Percentiles rank a stretch among this genome's conserved stretches.
Conservation (phyloP, 2,888 invertebrate species). For the Heliconius ismenius region DNA sequence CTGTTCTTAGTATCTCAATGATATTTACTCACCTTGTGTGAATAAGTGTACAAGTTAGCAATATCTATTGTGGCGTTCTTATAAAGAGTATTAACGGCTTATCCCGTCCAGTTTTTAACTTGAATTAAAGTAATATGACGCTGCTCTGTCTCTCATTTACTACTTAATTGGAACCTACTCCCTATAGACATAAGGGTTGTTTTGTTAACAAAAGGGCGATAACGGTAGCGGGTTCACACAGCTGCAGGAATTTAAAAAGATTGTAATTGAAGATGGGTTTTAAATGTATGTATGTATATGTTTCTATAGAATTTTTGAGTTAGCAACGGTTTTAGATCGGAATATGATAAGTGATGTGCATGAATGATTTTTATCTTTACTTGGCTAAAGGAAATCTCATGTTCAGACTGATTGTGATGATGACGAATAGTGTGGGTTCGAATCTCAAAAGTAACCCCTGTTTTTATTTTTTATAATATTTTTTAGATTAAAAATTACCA, state of each 20-base stretch:
- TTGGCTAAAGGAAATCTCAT: neutral
- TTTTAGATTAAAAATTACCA: neutral
- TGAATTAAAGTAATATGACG: conserved; percentile 38
- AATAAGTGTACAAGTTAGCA: conserved; percentile 31
- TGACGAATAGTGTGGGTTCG: neutral
- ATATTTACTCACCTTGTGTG: neutral
- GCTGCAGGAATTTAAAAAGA: conserved; percentile 31
- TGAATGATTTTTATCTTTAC: neutral
- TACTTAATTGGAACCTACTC: conserved; percentile 12
- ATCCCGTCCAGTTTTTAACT: conserved; percentile 41
- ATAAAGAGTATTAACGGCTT: conserved; percentile 39
- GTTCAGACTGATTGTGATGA: neutral
- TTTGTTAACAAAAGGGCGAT: neutral
- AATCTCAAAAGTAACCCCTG: neutral
- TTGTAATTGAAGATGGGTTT: conserved; percentile 37
- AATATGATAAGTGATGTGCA: conserved; percentile 20
- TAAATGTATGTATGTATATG: conserved; percentile 23
- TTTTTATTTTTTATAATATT: neutral
- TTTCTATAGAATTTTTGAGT: conserved; percentile 14
- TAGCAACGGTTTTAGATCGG: conserved; percentile 25
- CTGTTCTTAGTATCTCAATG: neutral
- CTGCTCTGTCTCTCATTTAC: conserved; percentile 21
- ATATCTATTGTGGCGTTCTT: conserved; percentile 36
- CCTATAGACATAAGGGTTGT: neutral
- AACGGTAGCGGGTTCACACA: conserved; percentile 37